Evolutionary conservation across 2,888 invertebrate species (phyloP).

Genomic region (Acleris emargana): DNA sequence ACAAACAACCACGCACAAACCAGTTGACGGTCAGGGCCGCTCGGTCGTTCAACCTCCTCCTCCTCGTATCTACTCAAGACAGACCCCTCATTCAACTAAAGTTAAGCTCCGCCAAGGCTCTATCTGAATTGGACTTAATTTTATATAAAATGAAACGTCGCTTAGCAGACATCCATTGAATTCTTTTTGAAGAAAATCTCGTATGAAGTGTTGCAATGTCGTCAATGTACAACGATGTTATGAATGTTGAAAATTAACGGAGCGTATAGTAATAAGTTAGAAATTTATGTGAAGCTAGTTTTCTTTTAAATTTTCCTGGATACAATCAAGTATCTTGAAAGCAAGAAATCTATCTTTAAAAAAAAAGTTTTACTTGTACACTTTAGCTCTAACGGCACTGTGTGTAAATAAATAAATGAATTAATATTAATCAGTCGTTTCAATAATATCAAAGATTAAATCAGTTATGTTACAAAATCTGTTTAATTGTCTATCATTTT

Average conservation of each 20-base stretch:
- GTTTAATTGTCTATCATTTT: no score
- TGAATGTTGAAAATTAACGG: conserved; percentile 4
- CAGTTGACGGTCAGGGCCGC: conserved; percentile 57
- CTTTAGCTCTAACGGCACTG: neutral
- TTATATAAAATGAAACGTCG: conserved; percentile 13
- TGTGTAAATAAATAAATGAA: neutral
- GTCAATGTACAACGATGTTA: conserved; percentile 15
- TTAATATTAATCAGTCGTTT: no score
- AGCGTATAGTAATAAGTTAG: neutral
- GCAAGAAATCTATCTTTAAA: neutral
- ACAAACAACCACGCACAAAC: conserved; percentile 42
- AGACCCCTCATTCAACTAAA: conserved; percentile 18
- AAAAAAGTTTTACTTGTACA: neutral
- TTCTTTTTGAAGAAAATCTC: conserved; percentile 12
- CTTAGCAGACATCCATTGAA: conserved; percentile 20
- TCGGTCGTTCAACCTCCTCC: conserved; percentile 52
- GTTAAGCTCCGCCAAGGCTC: conserved; percentile 4
- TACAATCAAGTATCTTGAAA: conserved; percentile 7
- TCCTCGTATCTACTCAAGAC: conserved; percentile 4
- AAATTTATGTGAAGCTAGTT: conserved; percentile 4
- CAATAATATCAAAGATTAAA: no score
- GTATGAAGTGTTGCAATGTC: neutral
- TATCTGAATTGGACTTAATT: conserved; percentile 14
- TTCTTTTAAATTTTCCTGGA: conserved; percentile 2
- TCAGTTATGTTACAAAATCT: no score